Base-by-base conservation (phyloP, 2,888 invertebrate species). In the Tinea semifulvella region DNA sequence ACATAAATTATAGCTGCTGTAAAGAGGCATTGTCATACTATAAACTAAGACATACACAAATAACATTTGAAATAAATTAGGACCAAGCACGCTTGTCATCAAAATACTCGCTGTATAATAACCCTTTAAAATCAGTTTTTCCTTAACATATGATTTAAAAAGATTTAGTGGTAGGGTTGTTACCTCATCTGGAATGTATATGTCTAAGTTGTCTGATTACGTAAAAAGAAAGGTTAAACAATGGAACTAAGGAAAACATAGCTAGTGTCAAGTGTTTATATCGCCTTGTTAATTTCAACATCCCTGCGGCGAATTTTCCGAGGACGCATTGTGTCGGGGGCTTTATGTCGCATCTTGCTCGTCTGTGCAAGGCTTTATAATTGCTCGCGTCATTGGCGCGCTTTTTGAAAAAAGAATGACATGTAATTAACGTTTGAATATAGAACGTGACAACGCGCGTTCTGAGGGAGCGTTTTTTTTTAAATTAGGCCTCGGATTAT, bases 341-440 rank as follows among this genome's bases (percentile, higher is more conserved):
- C 81, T 79, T 80, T 77, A 79, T 76, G 75, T 72, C 75, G 69
- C 74, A 68, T 75, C 76, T 77, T 69, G 70, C 68, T 79, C 77
- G 77, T 77, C 79, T 80, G 76, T 76, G 75, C 77, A 73, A 68
- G 59, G 74, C 70, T 76, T 77, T 80, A 27, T 43, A 79, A 80
- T 80, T 79, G 79, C 72, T 71, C 76, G 73, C 77, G 79, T 80
- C 79, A 79, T 79, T 74, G 77, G 75, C 73, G 74, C 67, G 75
- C 76, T 76, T 77, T 79, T 77, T 76, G 65, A 76, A 80, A 80
- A 79, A 80, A 80, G 74, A 80, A 80, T 79, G 80, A 79, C 77
- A 73, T 79, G 79, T 79, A 80, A 80, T 80, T 79, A 79, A 77
- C 75, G 77, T 79, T 73, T 69, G 76, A 76, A 77, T 79, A 77